Evolutionary conservation across 2,888 invertebrate species (phyloP), one percentile per base, ranked within the genome.

Genomic region (Philhelius pedissequus): DNA sequence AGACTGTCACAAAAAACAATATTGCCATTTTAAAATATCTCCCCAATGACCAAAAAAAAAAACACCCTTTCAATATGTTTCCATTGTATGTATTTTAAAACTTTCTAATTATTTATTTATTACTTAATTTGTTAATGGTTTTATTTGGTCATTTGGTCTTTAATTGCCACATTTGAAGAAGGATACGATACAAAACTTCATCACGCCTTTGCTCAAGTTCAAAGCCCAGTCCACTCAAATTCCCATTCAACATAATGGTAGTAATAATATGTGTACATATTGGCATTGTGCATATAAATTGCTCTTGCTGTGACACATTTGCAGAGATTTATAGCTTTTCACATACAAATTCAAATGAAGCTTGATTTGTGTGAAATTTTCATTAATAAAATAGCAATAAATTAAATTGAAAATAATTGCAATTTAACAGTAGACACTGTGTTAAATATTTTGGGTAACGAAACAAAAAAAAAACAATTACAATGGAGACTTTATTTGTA

Each of bases 321-420:
- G 30, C 54, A 9, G 20, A 69, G 80, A 80, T 13, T 79, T 80
- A 74, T 80, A 5, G 38, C 69, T 27, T 62, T 27, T 15, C 30
- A 18, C 64, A 48, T 4, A 45, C 2, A 18, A 32, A 45, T 20
- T 18, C 35, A 62, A 74, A 56, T 48, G 68, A 50, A 56, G 45
- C 20, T 22, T 50, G 50, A n/a, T 43, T 43, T 18, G 20, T 58
- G 50, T 27, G 9, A 35, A 4, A 9, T 52, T 40, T 68, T 35
- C 43, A n/a, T 40, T 69, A 74, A 80, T 80, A 69, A 80, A 80
- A 74, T 56, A 18, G 74, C 68, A 74, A 69, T 74, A 38, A 80
- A 69, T 80, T 75, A 54, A 48, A 80, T 75, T 74, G 62, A 69
- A 20, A 80, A 38, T 69, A 56, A 80, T 68, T 27, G 62, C 60